These are phyloP conservation scores for Epizoanthus fatuus DNA, from an alignment of 92 coral and sea anemone species.

Conservation along the genomic window DNA sequence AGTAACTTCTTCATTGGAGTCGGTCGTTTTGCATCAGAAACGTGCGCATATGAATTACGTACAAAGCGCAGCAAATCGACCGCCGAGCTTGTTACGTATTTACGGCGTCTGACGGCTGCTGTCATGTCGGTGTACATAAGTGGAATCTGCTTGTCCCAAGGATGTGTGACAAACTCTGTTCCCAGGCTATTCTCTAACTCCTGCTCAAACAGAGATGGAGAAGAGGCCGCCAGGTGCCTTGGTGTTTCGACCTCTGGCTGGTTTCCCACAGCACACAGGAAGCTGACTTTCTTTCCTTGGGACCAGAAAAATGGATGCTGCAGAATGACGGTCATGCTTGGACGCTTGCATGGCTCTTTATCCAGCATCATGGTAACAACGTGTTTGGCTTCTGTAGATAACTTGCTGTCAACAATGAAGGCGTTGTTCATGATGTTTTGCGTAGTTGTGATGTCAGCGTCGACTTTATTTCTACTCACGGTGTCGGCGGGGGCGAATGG, in stretches of 20 bases:
- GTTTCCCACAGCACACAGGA: slow-evolving; percentile 4
- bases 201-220: background rate
- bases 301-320: slow-evolving; percentile 1
- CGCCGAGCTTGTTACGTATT: slow-evolving; percentile 39
- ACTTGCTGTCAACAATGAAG: background rate
- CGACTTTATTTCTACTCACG: background rate
- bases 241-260: slow-evolving; percentile 40
- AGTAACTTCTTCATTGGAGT: slow-evolving; percentile 8
- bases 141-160: slow-evolving; percentile 21
- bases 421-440: background rate
- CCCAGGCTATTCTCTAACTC: background rate
- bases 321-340: background rate
- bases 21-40: slow-evolving; percentile 17
- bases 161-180: background rate
- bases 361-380: background rate
- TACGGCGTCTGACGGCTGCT: background rate
- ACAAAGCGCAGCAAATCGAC: slow-evolving; percentile 59
- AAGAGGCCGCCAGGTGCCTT: background rate
- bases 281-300: background rate
- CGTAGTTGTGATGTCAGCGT: background rate
- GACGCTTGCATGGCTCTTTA: background rate
- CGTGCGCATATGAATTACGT: slow-evolving; percentile 50
- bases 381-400: background rate
- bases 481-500: background rate
- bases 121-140: slow-evolving; percentile 34